Percentiles rank a stretch among this genome's conserved stretches.
phyloP scores from a whole-genome alignment of 2,113 vertebrate genomes.

The Suricata suricatta region DNA sequence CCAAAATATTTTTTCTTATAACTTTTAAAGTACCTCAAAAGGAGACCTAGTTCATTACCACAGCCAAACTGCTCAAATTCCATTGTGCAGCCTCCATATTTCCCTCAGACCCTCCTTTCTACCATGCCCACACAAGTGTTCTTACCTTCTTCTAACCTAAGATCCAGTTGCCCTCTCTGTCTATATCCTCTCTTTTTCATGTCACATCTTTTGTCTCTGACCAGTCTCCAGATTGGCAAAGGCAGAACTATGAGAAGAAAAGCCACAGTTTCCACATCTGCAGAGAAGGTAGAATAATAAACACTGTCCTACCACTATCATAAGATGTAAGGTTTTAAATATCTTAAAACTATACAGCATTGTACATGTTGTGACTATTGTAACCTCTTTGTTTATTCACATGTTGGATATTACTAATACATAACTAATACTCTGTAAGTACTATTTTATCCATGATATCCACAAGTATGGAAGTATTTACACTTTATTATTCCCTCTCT shows the following conservation, averaged over 20 bases:
- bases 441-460: background rate
- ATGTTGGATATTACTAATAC: background rate
- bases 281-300: background rate
- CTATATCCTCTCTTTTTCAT: background rate
- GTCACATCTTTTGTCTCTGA: background rate
- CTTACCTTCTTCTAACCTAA: background rate
- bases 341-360: background rate
- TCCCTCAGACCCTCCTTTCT: too few relatives aligned
- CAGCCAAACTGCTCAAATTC: background rate
- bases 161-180: background rate
- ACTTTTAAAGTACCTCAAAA: background rate
- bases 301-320: background rate
- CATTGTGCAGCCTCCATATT: accelerated
- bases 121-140: background rate
- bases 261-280: background rate
- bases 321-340: background rate
- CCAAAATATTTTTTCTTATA: background rate
- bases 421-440: background rate
- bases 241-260: background rate
- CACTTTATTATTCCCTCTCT: background rate
- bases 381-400: background rate
- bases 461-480: background rate
- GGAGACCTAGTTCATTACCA: background rate
- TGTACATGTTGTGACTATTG: background rate
- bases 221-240: background rate